Evolutionary conservation across 2,797 vertebrate genomes (phyloP).

Genomic region (Menidia menidia): DNA sequence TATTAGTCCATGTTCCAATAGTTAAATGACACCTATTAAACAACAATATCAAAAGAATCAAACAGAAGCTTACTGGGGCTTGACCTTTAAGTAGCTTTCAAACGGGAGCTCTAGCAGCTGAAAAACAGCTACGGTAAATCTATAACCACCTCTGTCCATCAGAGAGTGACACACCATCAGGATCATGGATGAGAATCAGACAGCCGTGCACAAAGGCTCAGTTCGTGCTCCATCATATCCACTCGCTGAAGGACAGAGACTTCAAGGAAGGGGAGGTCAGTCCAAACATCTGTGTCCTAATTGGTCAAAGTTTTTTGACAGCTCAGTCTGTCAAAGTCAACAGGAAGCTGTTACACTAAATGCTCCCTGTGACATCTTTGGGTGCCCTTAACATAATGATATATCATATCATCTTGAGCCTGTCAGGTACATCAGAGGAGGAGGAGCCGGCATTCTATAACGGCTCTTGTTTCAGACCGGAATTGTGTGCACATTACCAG

Average conservation of each 20-base stretch:
- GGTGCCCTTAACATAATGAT: slow-evolving; percentile 53
- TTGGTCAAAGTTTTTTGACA: slow-evolving; percentile 40
- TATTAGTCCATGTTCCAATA: slow-evolving; percentile 38
- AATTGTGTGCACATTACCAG: slow-evolving; percentile 10
- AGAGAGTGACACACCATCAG: slow-evolving; percentile 53
- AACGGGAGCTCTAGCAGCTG: slow-evolving; percentile 24
- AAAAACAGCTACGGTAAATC: slow-evolving; percentile 41
- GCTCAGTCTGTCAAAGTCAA: slow-evolving; percentile 62
- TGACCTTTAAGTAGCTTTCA: slow-evolving; percentile 13
- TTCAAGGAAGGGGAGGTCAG: slow-evolving; percentile 31
- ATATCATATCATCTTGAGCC: slow-evolving; percentile 44
- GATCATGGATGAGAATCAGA: slow-evolving; percentile 47
- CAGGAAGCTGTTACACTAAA: slow-evolving; percentile 20
- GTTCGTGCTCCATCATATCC: slow-evolving; percentile 47
- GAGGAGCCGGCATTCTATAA: slow-evolving; percentile 39
- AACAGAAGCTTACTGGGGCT: slow-evolving; percentile 6
- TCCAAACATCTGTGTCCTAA: slow-evolving; percentile 56
- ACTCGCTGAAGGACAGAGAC: slow-evolving; percentile 30
- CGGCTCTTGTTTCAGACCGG: slow-evolving; percentile 25
- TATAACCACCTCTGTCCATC: slow-evolving; percentile 26
- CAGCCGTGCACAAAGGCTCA: slow-evolving; percentile 47
- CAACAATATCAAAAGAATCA: slow-evolving; percentile 17
- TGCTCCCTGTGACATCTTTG: slow-evolving; percentile 42
- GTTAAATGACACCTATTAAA: slow-evolving; percentile 19
- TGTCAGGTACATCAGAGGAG: slow-evolving; percentile 21